Base-by-base conservation (phyloP, 2,113 vertebrate species). In the Oryzias javanicus region DNA sequence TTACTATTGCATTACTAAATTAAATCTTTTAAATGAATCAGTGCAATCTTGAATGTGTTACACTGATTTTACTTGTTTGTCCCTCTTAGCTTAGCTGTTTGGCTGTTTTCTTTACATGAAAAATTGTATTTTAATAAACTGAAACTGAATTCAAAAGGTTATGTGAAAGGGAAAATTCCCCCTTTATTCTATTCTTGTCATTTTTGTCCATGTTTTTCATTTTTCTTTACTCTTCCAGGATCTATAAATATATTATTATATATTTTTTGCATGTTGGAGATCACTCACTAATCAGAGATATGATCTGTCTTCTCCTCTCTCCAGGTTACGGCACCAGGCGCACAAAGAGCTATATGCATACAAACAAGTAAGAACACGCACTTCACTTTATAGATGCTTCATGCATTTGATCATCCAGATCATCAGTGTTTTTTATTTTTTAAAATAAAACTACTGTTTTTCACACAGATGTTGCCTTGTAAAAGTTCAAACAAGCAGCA, bases 271-370 rank as follows among this genome's bases (percentile, higher is more conserved):
- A 3, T 49, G 50, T 55, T 53, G 41, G 40, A 57, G 19, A 6
- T 22, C 53, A 18, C 14, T 55, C 46, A 25, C 72, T 85, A 82
- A 89, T 82, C 67, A 70, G 55, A 71, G 49, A 64, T 56, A 46
- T 80, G 19, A 56, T 80, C 70, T 86, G 46, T 88, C 55, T 82
- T 76, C 77, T 27, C 67, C 12, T 42, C 80, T 92, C 90, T 81
- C 42, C 88, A 99, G 97, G 92, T 92, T 99, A 89, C 92, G 97
- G 70, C 97, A 99, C 75, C 97, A 99, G 86, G 96, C 97, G 6
- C 95, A 98, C 90, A 98, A 98, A 91, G 97, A 99, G 83, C 93
- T 99, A 65, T 99, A 98, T 74, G 97, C 97, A 71, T 99, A 99
- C 91, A 99, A 99, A 89, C 97, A 99, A 94, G 97, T 98, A 80